Conservation (phyloP, 1,140 invertebrate genomes). For the Acromyrmex charruanus region DNA sequence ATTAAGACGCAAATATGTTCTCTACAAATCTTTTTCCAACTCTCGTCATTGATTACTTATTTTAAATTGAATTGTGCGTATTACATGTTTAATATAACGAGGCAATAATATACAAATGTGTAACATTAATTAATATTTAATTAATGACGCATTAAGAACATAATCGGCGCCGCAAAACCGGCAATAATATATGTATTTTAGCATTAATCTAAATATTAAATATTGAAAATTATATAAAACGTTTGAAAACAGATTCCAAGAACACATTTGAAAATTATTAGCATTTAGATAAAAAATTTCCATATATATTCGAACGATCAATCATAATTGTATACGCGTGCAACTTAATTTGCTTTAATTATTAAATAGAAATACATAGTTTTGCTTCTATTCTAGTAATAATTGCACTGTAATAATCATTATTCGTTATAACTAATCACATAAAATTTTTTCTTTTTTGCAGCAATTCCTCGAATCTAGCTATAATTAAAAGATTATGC, state of each 20-base stretch:
- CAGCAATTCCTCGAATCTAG: neutral
- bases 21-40: neutral
- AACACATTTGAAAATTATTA: conserved; percentile 9
- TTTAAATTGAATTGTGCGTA: neutral
- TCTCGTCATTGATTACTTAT: neutral
- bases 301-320: neutral
- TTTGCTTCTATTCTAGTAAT: neutral
- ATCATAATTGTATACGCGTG: neutral
- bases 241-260: conserved; percentile 8
- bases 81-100: neutral
- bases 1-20: too few species aligned
- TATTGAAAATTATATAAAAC: neutral
- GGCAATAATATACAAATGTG: neutral
- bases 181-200: neutral
- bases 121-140: conserved; percentile 16
- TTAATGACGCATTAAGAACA: neutral
- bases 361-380: neutral
- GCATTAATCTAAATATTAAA: conserved; percentile 4
- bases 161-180: neutral
- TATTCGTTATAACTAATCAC: neutral
- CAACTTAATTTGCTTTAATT: neutral
- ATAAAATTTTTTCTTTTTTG: neutral
- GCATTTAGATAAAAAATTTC: neutral
- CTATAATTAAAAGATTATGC: conserved; percentile 5
- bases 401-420: conserved; percentile 11